Evolutionary conservation across 2,888 invertebrate genomes (phyloP), one percentile per base, ranked within the genome.

Genomic region (Emesis furor): DNA sequence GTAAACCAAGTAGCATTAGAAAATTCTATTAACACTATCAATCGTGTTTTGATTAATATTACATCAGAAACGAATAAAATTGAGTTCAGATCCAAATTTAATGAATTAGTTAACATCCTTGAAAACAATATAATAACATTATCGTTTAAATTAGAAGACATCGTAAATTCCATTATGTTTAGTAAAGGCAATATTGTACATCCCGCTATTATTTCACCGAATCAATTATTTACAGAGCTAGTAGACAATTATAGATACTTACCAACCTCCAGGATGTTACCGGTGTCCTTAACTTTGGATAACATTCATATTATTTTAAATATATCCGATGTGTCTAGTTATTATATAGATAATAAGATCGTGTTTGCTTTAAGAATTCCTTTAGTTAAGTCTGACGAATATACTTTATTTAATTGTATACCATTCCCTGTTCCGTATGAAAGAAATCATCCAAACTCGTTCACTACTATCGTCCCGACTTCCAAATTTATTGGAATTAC

Each of bases 141-240:
- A 69, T 83, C 81, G 4, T 87, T 87, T 39, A 79, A 82, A 68
- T 32, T 84, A 14, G 68, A 76, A 76, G 79, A 84, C 12, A 71
- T 85, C n/a, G 79, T 62, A 4, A 82, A 83, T 78, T 67, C 87
- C 12, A 78, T 88, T 7, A 17, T 88, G 24, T 81, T 89, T 14
- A 81, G 82, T 72, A 88, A 69, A n/a, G n/a, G 67, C 39, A 86
- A 89, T 67, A 82, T 79, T 7, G 35, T 90, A 7, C 87, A 90
- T 46, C 90, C 90, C 6, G 37, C 86, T 0, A 72, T 90, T 14
- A 59, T 90, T 65, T 77, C 89, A 1, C 90, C 87, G 0, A 72
- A 14, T 10, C 80, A 88, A 37, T 37, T 90, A n/a, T 86, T 81
- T n/a, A n/a, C 32, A 62, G 89, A 89, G 35, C 83, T 89, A 62